These are phyloP conservation scores for Hylaeus anthracinus DNA, from an alignment of 1,140 invertebrate species.

Conservation along the genomic window DNA sequence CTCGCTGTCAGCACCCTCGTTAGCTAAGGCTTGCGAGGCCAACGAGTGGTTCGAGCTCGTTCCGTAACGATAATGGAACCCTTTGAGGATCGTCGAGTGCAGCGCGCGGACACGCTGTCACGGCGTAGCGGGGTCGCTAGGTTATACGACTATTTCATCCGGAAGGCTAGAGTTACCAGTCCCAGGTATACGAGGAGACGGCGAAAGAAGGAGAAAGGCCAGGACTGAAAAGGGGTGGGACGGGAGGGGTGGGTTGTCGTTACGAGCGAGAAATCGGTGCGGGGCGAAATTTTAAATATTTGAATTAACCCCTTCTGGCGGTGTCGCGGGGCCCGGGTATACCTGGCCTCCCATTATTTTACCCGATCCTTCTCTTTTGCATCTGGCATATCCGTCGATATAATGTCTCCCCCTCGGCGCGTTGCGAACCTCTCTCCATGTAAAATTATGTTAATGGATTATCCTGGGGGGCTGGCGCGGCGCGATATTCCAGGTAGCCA, in stretches of 20 bases:
- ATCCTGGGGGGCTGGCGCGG: conserved; percentile 71
- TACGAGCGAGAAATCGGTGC: conserved; percentile 74
- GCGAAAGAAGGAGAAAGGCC: conserved; percentile 23
- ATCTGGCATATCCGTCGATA: conserved; percentile 76
- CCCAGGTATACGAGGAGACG: conserved; percentile 71
- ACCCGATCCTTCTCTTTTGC: conserved; percentile 76
- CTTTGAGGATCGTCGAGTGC: conserved; percentile 66
- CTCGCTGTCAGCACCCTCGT: conserved; percentile 57
- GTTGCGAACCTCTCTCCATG: conserved; percentile 67
- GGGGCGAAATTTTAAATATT: conserved; percentile 78
- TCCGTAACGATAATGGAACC: conserved; percentile 73
- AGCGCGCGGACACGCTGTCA: conserved; percentile 54
- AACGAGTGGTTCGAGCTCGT: conserved; percentile 64
- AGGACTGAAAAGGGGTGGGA: conserved; percentile 16
- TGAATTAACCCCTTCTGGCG: conserved; percentile 78
- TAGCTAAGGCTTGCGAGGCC: conserved; percentile 53
- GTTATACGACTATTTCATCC: conserved; percentile 60
- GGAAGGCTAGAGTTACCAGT: conserved; percentile 75
- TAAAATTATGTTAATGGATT: conserved; percentile 83
- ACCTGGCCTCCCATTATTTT: conserved; percentile 74
- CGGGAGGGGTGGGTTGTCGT: conserved; percentile 60
- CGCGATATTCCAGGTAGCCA: conserved; percentile 64
- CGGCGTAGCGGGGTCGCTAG: conserved; percentile 47
- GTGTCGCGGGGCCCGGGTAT: conserved; percentile 36
- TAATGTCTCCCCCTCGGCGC: conserved; percentile 68